These are phyloP conservation scores for Sebastes trivittatus DNA, from an alignment of 2,797 vertebrate genomes.

Conservation along the genomic window DNA sequence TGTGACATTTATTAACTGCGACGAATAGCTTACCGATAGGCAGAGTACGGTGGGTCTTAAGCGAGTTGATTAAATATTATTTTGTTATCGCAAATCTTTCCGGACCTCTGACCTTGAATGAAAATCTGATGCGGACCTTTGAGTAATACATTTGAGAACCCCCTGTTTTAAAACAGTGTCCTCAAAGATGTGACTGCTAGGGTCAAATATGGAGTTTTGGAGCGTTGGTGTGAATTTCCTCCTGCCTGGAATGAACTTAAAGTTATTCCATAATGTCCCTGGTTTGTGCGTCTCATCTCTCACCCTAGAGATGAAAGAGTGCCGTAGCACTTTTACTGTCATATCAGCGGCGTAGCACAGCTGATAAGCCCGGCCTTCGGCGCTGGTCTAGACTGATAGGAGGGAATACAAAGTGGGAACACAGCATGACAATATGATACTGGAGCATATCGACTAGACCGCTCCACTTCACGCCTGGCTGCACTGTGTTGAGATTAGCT, in stretches of 20 bases:
- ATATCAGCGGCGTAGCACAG: background rate
- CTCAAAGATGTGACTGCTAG: background rate
- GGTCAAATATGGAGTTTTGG: background rate
- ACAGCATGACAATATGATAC: slow-evolving; percentile 44
- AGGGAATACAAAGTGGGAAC: slow-evolving; percentile 51
- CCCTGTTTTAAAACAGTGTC: background rate
- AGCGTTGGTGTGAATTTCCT: background rate
- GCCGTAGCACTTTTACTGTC: background rate
- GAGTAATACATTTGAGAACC: too few species aligned
- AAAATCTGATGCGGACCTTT: too few species aligned
- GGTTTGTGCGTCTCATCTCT: background rate
- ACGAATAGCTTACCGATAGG: too few species aligned
- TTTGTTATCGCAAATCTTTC: too few species aligned
- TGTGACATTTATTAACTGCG: too few species aligned
- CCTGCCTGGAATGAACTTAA: background rate
- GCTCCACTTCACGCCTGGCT: slow-evolving; percentile 68
- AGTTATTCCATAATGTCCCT: background rate
- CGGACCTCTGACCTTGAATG: too few species aligned
- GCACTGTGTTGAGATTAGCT: slow-evolving; percentile 57
- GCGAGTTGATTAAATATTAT: too few species aligned
- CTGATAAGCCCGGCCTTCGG: slow-evolving; percentile 15
- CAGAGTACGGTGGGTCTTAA: too few species aligned
- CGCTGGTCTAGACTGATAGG: slow-evolving; percentile 10
- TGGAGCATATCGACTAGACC: slow-evolving; percentile 61
- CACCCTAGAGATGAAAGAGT: background rate